These are phyloP conservation scores for Mylabris sibirica DNA, from an alignment of 2,888 invertebrate species.

Conservation along the genomic window DNA sequence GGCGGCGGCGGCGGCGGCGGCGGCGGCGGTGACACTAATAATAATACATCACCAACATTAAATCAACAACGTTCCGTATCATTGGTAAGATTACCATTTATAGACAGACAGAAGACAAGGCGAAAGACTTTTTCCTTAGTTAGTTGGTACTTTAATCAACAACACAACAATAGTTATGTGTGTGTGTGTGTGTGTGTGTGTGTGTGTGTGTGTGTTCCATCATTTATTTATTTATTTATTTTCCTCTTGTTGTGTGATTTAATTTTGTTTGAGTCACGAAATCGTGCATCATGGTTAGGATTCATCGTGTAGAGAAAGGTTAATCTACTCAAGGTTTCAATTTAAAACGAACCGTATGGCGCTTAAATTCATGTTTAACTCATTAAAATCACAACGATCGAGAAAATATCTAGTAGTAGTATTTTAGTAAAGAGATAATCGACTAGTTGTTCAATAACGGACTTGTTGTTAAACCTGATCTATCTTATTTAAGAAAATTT, in stretches of 20 bases:
- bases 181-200: too few relatives aligned
- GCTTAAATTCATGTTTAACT: slow-evolving; percentile 16
- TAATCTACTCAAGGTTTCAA: slow-evolving; percentile 12
- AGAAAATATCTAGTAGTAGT: too few relatives aligned
- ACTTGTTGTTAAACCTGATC: background rate
- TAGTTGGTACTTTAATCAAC: background rate
- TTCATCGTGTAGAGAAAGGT: slow-evolving; percentile 6
- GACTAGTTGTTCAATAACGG: background rate
- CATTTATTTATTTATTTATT: background rate
- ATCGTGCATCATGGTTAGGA: slow-evolving; percentile 29
- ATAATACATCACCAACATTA: slow-evolving; percentile 40
- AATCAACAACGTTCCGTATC: slow-evolving; percentile 48
- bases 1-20: too few relatives aligned
- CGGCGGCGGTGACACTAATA: too few relatives aligned
- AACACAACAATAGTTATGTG: background rate
- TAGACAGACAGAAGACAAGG: background rate
- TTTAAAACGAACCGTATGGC: slow-evolving; percentile 25
- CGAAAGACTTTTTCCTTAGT: background rate
- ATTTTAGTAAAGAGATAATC: background rate
- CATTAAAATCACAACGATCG: background rate
- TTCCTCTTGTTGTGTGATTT: background rate
- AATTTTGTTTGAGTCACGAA: slow-evolving; percentile 29
- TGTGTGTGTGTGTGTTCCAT: background rate
- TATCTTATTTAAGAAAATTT: background rate
- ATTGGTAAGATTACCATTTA: slow-evolving; percentile 42